Evolutionary conservation across 2,888 invertebrate species (phyloP), one percentile per base, ranked within the genome.

Genomic region (Rhopalosiphum nymphaeae): DNA sequence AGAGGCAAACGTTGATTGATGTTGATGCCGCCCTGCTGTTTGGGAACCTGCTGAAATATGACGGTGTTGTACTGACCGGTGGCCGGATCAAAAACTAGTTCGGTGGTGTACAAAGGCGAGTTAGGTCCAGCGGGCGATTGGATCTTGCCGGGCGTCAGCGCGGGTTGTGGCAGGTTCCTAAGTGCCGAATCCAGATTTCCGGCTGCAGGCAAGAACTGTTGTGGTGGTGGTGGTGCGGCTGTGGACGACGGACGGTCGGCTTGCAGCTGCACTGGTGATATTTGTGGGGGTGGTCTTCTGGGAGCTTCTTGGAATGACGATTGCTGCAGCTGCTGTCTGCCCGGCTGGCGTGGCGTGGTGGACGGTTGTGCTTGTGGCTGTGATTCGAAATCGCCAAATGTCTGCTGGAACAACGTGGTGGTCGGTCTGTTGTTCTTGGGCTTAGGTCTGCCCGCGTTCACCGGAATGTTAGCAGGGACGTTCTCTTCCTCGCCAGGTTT

Each of bases 1-100:
- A 94, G 91, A 0, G 95, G 95, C 95, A 98, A 97, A 95, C 97
- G 97, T 95, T 97, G 97, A 96, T 97, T 97, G 95, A 98, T 96
- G 95, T 97, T 97, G 95, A 98, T 95, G 94, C 90, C 95, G 96
- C 95, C 49, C 11, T 89, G 57, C 26, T 97, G 88, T 97, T 97
- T 96, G 49, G 98, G 98, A 92, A 98, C 96, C 42, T 97, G 96
- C 96, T 98, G 98, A 96, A 97, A 98, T 86, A 98, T 96, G 95
- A 98, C 97, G 56, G 97, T 98, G 95, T 98, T 97, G 96, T 98
- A 98, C 95, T 97, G 97, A 91, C 98, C 98, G 95, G 97, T 97
- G 61, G 97, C 96, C 44, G 98, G 98, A 96, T 98, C 98, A 96
- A 97, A 98, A 0, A 98, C 97, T 57, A 98, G 96, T 95, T 98